phyloP scores from a whole-genome alignment of 2,113 vertebrate genomes.

The Crypturellus undulatus region DNA sequence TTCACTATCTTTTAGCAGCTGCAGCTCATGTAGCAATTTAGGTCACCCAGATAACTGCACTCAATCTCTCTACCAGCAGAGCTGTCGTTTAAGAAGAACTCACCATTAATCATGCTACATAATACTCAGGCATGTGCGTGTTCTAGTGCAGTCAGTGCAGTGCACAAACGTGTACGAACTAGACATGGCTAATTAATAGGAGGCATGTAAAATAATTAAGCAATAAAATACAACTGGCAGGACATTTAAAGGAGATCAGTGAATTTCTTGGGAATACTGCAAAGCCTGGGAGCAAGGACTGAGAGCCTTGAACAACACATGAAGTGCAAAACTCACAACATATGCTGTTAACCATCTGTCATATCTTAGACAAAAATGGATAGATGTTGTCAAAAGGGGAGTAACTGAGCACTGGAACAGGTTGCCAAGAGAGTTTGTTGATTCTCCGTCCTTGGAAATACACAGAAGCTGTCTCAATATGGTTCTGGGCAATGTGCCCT shows the following conservation, averaged over 20 bases:
- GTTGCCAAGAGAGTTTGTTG: background rate
- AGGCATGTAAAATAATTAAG: slow-evolving; percentile 24
- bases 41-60: slow-evolving; percentile 16
- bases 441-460: background rate
- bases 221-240: background rate
- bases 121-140: background rate
- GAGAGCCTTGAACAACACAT: background rate
- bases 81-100: background rate
- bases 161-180: background rate
- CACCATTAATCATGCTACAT: background rate
- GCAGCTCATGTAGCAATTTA: background rate
- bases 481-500: background rate
- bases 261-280: background rate
- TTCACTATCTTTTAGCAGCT: background rate
- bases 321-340: background rate
- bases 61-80: background rate
- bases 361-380: background rate
- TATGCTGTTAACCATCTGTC: background rate
- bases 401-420: background rate
- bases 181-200: background rate
- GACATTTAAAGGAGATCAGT: background rate
- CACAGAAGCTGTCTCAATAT: background rate
- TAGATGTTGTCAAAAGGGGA: background rate
- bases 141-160: background rate
- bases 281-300: background rate